Conservation (phyloP, 2,888 invertebrate species). For the Ochropleura leucogaster region DNA sequence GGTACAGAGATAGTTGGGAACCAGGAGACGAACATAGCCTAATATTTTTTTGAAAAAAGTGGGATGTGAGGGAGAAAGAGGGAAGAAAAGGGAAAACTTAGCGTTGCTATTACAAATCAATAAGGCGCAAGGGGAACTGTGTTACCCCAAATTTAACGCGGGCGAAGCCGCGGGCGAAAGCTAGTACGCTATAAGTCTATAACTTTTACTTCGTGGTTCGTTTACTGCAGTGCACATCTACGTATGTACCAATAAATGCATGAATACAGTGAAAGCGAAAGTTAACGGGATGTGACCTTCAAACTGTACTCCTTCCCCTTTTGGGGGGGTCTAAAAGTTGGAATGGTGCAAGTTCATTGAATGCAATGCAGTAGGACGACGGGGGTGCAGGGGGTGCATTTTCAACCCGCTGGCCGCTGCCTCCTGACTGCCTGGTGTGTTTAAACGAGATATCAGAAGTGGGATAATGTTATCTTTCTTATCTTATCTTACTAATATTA, state of each 20-base stretch:
- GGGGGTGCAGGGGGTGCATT: conserved; percentile 42
- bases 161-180: too few species aligned
- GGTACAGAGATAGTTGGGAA: too few species aligned
- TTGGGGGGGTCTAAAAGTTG: background rate
- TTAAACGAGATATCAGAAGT: background rate
- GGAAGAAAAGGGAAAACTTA: too few species aligned
- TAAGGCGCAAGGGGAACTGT: too few species aligned
- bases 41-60: too few species aligned
- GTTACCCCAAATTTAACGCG: too few species aligned
- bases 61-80: too few species aligned
- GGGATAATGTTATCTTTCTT: too few species aligned
- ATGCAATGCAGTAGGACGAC: conserved; percentile 28
- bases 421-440: background rate
- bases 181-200: background rate
- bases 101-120: too few species aligned
- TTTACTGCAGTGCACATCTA: conserved; percentile 21
- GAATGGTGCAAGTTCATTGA: conserved; percentile 34
- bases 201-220: background rate
- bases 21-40: too few species aligned
- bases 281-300: conserved; percentile 24
- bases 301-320: conserved; percentile 7
- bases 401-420: background rate
- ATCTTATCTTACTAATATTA: too few species aligned
- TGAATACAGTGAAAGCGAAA: conserved; percentile 45
- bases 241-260: conserved; percentile 11